Base-by-base conservation (phyloP, 1,140 invertebrate species). In the Drosophila grimshawi region DNA sequence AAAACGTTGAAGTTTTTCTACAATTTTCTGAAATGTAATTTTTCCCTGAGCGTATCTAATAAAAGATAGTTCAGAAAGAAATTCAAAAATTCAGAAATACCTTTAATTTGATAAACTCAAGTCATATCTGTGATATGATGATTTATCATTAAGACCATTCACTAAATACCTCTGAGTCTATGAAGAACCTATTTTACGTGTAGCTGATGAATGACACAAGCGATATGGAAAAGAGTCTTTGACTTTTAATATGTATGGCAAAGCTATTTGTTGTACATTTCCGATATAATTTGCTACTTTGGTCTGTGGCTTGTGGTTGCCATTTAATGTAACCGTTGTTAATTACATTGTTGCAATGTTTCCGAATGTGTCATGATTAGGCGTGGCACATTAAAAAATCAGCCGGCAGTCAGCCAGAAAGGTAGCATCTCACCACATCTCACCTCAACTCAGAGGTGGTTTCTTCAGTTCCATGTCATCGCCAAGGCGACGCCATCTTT, bases 211-310 rank as follows among this genome's bases (percentile, higher is more conserved):
- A 19, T 1, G 19, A 19, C 19, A 19, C 19, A 19, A 19, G 19
- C 19, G 19, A 19, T 19, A 19, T 19, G 19, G 19, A 19, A 19
- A 19, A 19, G 0, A 19, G 0, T 48, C 41, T 51, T 52, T 52
- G 11, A 52, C 35, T 59, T 72, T 35, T 51, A 59, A 65, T 72
- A 66, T 66, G 57, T 35, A 59, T 43, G 62, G 48, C 37, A 43
- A 60, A 73, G 60, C 63, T 59, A 73, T 67, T 67, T 73, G 63
- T n/a, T 39, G 39, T 11, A 11, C 45, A 74, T 35, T 68, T 74
- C 49, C 64, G 49, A 33, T 57, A 51, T 29, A 61, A 68, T 62
- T 68, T 74, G 63, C 35, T 53, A 29, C 29, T 62, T 27, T 49
- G n/a, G 19, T 19, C 19, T 19, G 19, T 19, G 19, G 19, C 39